These are phyloP conservation scores for Oxygymnocypris stewartii DNA, from an alignment of 2,113 vertebrate species.

Conservation along the genomic window DNA sequence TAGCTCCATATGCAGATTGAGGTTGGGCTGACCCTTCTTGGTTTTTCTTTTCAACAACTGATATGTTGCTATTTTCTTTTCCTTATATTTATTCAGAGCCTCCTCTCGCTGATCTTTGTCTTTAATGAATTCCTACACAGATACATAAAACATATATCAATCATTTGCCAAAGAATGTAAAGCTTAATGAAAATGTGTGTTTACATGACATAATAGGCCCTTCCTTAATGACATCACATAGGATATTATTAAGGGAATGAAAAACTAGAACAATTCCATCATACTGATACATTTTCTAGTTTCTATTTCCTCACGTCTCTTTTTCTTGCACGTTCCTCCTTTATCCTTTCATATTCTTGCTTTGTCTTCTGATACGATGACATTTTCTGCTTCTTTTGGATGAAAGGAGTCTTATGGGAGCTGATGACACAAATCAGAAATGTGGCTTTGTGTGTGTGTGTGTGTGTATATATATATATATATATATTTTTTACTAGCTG, in stretches of 20 bases:
- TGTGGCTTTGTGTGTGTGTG: neutral
- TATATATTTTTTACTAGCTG: neutral
- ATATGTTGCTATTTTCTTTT: constrained; percentile 88
- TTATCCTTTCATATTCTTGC: constrained; percentile 84
- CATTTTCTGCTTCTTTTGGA: constrained; percentile 71
- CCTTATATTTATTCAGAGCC: constrained; percentile 83
- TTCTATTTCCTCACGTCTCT: constrained; percentile 79
- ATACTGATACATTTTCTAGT: neutral
- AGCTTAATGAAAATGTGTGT: neutral
- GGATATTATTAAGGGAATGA: neutral
- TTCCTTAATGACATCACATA: neutral
- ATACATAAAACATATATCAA: neutral
- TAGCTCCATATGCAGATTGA: constrained; percentile 94
- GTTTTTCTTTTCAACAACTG: constrained; percentile 91
- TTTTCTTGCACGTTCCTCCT: constrained; percentile 77
- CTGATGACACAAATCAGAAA: constrained; percentile 22
- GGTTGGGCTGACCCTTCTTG: constrained; percentile 93
- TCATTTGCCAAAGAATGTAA: neutral
- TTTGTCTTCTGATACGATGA: constrained; percentile 88
- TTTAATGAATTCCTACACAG: constrained; percentile 80
- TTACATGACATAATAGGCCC: neutral
- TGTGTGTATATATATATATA: neutral
- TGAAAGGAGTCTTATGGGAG: constrained; percentile 66
- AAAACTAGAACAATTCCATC: neutral
- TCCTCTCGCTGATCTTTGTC: constrained; percentile 82